phyloP scores from a whole-genome alignment of 2,888 invertebrate species.

The Tenthredo mesomela region DNA sequence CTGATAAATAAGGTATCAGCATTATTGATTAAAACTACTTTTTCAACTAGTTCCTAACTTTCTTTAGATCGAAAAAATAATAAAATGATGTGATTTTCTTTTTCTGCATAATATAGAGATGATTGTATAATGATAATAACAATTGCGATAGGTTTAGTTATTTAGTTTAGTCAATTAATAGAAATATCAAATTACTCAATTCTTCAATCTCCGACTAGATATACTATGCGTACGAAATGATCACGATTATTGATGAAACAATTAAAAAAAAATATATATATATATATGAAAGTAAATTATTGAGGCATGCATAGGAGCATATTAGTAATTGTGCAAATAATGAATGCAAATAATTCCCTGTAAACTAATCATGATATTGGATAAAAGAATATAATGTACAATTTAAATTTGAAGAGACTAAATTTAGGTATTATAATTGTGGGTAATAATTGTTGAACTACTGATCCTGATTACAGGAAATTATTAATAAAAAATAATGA shows the following conservation, averaged over 20 bases:
- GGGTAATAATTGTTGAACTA: neutral
- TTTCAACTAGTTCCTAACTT: neutral
- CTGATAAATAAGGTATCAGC: neutral
- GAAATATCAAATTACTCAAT: conserved; percentile 18
- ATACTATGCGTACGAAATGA: neutral
- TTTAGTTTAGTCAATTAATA: neutral
- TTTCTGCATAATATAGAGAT: neutral
- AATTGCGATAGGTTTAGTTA: neutral
- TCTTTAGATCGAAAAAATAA: neutral
- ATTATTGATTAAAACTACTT: neutral
- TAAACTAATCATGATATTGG: neutral
- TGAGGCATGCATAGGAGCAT: conserved; percentile 5
- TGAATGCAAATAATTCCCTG: neutral
- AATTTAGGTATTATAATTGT: neutral
- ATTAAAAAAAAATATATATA: neutral
- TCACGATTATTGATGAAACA: neutral
- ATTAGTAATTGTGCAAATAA: neutral
- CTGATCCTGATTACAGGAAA: neutral
- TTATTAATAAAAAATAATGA: neutral
- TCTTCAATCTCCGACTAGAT: neutral
- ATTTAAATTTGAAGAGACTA: neutral
- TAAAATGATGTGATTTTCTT: neutral
- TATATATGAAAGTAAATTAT: neutral
- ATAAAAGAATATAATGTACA: neutral
- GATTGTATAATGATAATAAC: neutral